Evolutionary conservation across 2,888 invertebrate genomes (phyloP).

Genomic region (Torymus texanus): DNA sequence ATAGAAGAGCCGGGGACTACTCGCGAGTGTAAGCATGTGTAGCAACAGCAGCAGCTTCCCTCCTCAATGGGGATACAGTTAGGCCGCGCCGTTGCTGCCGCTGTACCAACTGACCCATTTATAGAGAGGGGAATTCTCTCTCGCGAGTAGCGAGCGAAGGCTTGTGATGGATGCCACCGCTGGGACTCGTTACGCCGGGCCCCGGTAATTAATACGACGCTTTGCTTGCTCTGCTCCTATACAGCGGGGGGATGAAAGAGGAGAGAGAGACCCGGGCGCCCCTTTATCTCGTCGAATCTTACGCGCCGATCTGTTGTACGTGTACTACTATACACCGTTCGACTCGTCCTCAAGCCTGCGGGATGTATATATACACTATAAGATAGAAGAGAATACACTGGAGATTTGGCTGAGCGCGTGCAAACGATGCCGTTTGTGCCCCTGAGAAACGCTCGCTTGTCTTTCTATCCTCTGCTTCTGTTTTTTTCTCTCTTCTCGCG

Average conservation of each 20-base stretch:
- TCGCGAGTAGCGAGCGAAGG: slow-evolving; percentile 1
- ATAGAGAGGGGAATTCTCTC: slow-evolving; percentile 7
- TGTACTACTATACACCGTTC: not conserved
- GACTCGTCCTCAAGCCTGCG: not conserved
- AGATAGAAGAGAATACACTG: not conserved
- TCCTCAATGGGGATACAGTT: slow-evolving; percentile 55
- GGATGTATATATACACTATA: too few species aligned
- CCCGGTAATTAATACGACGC: slow-evolving; percentile 49
- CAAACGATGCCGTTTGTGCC: not conserved
- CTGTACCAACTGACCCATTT: slow-evolving; percentile 59
- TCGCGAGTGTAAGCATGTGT: not conserved
- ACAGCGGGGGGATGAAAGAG: slow-evolving; percentile 17
- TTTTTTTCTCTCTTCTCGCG: not conserved
- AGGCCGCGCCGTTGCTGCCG: slow-evolving; percentile 19
- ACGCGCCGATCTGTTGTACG: slow-evolving; percentile 2
- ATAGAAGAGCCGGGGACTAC: not conserved
- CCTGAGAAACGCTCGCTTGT: too few species aligned
- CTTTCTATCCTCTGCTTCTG: not conserved
- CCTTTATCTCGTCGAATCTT: slow-evolving; percentile 28
- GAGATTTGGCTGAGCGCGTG: slow-evolving; percentile 24
- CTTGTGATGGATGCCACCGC: slow-evolving; percentile 53
- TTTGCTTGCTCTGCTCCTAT: not conserved
- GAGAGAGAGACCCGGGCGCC: not conserved
- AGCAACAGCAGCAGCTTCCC: slow-evolving; percentile 17
- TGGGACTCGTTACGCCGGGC: slow-evolving; percentile 54